phyloP scores from a whole-genome alignment of 2,797 vertebrate genomes.

The Avahi laniger region DNA sequence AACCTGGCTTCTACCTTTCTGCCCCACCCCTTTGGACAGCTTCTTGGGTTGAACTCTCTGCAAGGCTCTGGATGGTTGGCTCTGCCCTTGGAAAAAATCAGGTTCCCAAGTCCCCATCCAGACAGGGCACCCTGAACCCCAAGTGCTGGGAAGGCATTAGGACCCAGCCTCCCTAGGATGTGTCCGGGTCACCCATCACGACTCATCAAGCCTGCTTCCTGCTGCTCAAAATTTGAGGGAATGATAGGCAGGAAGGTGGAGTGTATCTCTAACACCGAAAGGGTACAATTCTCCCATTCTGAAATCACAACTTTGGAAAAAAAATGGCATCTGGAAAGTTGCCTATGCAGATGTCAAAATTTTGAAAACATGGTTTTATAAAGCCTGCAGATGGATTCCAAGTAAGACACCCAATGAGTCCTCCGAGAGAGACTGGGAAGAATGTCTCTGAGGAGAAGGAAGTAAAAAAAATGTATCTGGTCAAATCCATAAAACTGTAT shows the following conservation, averaged over 20 bases:
- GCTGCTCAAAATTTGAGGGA: background rate
- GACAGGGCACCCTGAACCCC: background rate
- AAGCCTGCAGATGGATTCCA: background rate
- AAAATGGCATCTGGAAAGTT: background rate
- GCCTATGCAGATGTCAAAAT: background rate
- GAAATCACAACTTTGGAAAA: conserved; percentile 20
- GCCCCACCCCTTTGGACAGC: background rate
- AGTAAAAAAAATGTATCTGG: background rate
- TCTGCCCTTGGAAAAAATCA: background rate
- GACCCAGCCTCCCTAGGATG: background rate
- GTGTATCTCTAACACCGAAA: background rate
- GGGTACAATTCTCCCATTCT: background rate
- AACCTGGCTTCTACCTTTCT: background rate
- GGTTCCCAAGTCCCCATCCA: background rate
- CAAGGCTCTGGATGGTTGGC: background rate
- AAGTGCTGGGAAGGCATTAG: background rate
- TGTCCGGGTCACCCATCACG: background rate
- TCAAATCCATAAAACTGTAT: background rate
- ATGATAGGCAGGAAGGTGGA: background rate
- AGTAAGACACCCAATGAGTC: background rate
- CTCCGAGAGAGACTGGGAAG: background rate
- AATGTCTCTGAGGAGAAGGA: background rate
- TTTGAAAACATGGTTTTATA: background rate
- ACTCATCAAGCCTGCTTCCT: background rate
- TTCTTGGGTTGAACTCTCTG: background rate